Percentiles rank a stretch among this genome's conserved stretches.
Evolutionary conservation across 2,888 invertebrate genomes (phyloP).

Genomic region (Diaprepes abbreviatus): DNA sequence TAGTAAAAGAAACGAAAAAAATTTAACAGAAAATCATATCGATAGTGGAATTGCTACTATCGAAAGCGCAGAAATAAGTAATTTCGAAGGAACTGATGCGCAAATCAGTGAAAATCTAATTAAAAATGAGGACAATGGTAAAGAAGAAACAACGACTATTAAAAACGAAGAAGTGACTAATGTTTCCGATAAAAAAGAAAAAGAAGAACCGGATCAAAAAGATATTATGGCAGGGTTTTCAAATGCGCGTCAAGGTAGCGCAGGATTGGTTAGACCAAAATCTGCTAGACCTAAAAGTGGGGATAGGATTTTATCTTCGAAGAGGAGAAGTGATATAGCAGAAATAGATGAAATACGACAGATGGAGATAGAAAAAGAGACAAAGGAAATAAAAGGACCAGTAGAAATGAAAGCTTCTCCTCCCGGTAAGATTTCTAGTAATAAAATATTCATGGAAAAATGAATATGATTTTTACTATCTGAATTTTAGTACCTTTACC

Average conservation of each 20-base stretch:
- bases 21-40: constrained; percentile 33
- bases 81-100: constrained; percentile 21
- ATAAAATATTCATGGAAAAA: too few relatives aligned
- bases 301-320: constrained; percentile 50
- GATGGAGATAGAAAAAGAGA: background rate
- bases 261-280: constrained; percentile 58
- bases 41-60: constrained; percentile 19
- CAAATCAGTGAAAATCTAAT: constrained; percentile 19
- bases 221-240: constrained; percentile 26
- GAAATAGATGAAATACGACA: background rate
- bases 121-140: background rate
- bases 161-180: background rate
- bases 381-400: constrained; percentile 2
- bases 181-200: constrained; percentile 1
- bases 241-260: constrained; percentile 42
- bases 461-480: too few relatives aligned
- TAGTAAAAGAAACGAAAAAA: constrained; percentile 21
- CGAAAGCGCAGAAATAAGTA: background rate
- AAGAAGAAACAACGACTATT: background rate
- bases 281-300: constrained; percentile 63
- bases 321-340: constrained; percentile 44
- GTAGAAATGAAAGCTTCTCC: constrained; percentile 23
- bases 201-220: constrained; percentile 3
- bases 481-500: constrained; percentile 17
- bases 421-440: constrained; percentile 15